These are phyloP conservation scores for Miichthys miiuy DNA, from an alignment of 2,797 vertebrate genomes.

Conservation along the genomic window DNA sequence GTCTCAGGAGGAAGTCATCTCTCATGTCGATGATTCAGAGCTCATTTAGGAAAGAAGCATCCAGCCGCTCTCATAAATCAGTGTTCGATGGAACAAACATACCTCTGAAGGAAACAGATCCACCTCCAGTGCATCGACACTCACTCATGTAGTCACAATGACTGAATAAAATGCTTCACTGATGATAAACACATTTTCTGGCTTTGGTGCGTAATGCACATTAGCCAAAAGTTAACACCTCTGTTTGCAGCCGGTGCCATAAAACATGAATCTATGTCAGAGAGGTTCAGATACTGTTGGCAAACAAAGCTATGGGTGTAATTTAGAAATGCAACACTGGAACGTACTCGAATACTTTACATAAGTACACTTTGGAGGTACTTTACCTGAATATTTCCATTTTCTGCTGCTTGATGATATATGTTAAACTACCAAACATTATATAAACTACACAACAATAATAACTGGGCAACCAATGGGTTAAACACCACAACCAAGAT, in stretches of 20 bases:
- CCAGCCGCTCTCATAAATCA: slow-evolving; percentile 77
- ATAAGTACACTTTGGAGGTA: neutral
- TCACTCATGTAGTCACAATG: slow-evolving; percentile 35
- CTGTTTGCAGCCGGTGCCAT: neutral
- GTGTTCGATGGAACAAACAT: slow-evolving; percentile 82
- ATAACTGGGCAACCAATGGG: neutral
- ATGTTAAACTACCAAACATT: neutral
- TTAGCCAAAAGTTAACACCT: slow-evolving; percentile 52
- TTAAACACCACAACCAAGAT: too few relatives aligned
- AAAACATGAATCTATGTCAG: slow-evolving; percentile 37
- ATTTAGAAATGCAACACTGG: slow-evolving; percentile 15
- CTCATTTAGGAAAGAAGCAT: slow-evolving; percentile 72
- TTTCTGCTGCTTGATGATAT: neutral
- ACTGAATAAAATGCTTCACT: slow-evolving; percentile 72
- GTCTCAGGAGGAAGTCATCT: slow-evolving; percentile 77
- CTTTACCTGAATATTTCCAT: neutral
- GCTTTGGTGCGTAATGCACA: slow-evolving; percentile 23
- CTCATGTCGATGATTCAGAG: slow-evolving; percentile 77
- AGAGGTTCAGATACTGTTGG: slow-evolving; percentile 29
- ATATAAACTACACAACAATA: neutral
- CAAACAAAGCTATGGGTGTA: neutral
- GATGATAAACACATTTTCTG: slow-evolving; percentile 60
- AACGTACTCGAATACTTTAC: neutral
- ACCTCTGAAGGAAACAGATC: slow-evolving; percentile 61
- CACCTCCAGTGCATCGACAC: slow-evolving; percentile 41